Evolutionary conservation across 2,113 vertebrate species (phyloP).

Genomic region (Camelus dromedarius): DNA sequence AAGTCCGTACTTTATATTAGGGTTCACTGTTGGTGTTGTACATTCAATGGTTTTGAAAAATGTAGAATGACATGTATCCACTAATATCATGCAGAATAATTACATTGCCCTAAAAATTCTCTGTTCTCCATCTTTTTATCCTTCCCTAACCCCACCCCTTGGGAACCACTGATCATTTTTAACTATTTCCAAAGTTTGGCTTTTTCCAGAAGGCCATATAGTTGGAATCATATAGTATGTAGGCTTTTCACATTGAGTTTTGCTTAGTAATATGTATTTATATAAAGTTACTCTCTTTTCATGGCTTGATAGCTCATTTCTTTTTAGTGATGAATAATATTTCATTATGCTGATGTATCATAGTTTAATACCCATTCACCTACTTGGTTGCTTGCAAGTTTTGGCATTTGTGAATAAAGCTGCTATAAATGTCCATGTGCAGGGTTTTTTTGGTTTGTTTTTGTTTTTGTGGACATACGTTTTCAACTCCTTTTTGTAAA

Average conservation of each 20-base stretch:
- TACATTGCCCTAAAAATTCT: not conserved
- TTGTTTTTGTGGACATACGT: not conserved
- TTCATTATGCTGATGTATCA: not conserved
- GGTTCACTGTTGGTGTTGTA: not conserved
- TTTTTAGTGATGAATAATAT: not conserved
- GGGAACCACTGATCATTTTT: not conserved
- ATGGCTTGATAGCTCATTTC: not conserved
- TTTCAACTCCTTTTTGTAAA: slow-evolving; percentile 3
- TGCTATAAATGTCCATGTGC: not conserved
- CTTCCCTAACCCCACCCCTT: not conserved
- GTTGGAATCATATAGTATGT: not conserved
- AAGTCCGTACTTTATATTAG: not conserved
- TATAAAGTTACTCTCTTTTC: not conserved
- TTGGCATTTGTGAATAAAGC: not conserved
- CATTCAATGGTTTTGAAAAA: not conserved
- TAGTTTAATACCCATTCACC: not conserved
- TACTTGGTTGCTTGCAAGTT: not conserved
- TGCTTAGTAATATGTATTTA: not conserved
- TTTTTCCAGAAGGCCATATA: not conserved
- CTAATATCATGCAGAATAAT: not conserved
- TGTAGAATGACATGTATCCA: not conserved
- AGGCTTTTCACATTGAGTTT: not conserved
- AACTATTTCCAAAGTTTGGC: not conserved
- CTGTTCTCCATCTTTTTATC: not conserved
- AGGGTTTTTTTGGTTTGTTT: not conserved